Base-by-base conservation (phyloP, 2,113 vertebrate genomes). In the Eleginops maclovinus region DNA sequence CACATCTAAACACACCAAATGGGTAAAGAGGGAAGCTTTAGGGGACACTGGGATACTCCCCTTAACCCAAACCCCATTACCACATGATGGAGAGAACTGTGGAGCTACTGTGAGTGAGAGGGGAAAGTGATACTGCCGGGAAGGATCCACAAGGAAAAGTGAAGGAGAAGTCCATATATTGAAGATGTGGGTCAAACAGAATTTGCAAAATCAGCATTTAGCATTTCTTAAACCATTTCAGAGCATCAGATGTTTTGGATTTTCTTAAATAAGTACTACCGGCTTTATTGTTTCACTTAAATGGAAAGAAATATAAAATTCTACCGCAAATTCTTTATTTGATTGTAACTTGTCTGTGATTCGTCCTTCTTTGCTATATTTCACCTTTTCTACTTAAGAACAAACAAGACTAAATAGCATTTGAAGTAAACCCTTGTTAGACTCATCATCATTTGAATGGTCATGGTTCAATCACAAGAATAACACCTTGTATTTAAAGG, bases 191-290 rank as follows among this genome's bases (percentile, higher is more conserved):
- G 63, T 3, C 55, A 67, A 78, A 84, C 69, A 53, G 50, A 28
- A 67, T 46, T 11, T 43, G 56, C 73, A 73, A 5, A n/a, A 47
- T 72, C 41, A 50, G 31, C 24, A 28, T 58, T 22, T 28, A 70
- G 78, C 56, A 22, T 87, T 79, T 81, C 19, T 75, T 74, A n/a
- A n/a, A n/a, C n/a, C n/a, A n/a, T n/a, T n/a, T 58, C 55, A 26
- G 2, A 77, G 31, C 47, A 50, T 1, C 22, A 36, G 31, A 36
- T 36, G 31, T 36, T 36, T 36, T 5, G 31, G 5, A 8, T 36
- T 36, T 36, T n/a, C n/a, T 36, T 36, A 36, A 7, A 36, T 36
- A 8, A 36, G n/a, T 36, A 36, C 5, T 36, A 7, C 31, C 5
- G 31, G 31, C 5, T 7, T 7, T 36, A 36, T 36, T 36, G 31